Evolutionary conservation across 2,888 invertebrate species (phyloP), one percentile per base, ranked within the genome.

Genomic region (Ormia ochracea): DNA sequence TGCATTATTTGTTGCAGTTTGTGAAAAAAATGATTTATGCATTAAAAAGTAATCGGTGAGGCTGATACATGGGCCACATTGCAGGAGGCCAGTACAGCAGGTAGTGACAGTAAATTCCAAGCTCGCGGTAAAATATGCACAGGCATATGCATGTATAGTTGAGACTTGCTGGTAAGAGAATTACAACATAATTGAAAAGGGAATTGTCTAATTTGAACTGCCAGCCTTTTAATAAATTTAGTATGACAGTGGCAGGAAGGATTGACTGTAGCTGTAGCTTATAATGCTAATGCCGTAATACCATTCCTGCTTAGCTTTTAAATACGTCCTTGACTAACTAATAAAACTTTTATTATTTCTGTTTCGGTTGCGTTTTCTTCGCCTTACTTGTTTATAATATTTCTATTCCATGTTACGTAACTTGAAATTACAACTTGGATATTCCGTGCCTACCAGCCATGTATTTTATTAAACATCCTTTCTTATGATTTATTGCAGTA

Each of bases 401-500:
- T 3, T 6, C 45, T n/a, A n/a, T 31, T 5, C 26, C 52, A 7
- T 33, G 36, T 45, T 70, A 41, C 5, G 12, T 31, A 50, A 56
- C n/a, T 19, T 33, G 26, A 59, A 77, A 66, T 50, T 28, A 65
- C 31, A 45, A 59, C 23, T 48, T 56, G 26, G 59, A n/a, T n/a
- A 63, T 36, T 73, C 38, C 77, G 61, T 77, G 77, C 68, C 23
- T 52, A 52, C 38, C 28, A 23, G 43, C 36, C 38, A 66, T 74
- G 65, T 31, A 52, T 72, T 74, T 66, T 17, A 52, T 48, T 14
- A 7, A 45, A 69, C 69, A 69, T 58, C 59, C 43, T 19, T 14
- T n/a, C n/a, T 36, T 36, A 72, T 72, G 72, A 75, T 72, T 80
- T 70, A 80, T 72, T 48, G 36, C 38, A 26, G 48, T 58, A 58